Evolutionary conservation across 2,797 vertebrate species (phyloP), one percentile per base, ranked within the genome.

Genomic region (Amblyopsis hoosieri): DNA sequence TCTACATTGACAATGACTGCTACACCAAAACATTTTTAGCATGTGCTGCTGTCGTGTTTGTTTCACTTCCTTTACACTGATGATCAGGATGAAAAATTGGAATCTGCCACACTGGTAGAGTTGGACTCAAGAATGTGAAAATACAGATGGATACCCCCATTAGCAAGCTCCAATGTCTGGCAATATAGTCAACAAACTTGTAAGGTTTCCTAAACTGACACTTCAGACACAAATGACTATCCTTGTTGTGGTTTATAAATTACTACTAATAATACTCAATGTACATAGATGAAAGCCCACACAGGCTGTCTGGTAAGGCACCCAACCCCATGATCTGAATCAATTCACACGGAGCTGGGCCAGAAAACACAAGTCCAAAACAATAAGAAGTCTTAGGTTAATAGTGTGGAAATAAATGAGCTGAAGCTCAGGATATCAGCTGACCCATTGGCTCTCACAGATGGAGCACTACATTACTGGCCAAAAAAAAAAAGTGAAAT

Each of bases 361-460:
- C 37, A 42, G 7, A 42, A 42, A 42, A 9, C 7, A 9, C 37
- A 42, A 2, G 37, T 42, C 37, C 37, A 42, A 9, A 9, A 3
- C 19, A 6, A 62, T 33, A 47, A 31, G 23, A 45, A 33, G 12
- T 23, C 42, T 46, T 15, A 12, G 17, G 12, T 47, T 45, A 9
- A 42, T 7, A 17, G 13, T 29, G 58, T 49, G 58, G 15, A 42
- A 3, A 42, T 57, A 14, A 1, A 2, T 31, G 2, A 46, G 55
- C 55, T 12, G n/a, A 62, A 52, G 45, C 23, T 29, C 23, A 29
- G 47, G 45, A 31, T 63, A 31, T 47, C 46, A 31, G 19, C 54
- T 12, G 54, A 57, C 46, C 50, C 57, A 53, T 17, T 17, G 13
- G 33, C 31, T 62, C 50, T 50, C 33, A 45, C 60, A 49, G 46